These are phyloP conservation scores for Hydrozoanthus tunicans DNA, from an alignment of 64 coral and sea anemone species.

Conservation along the genomic window DNA sequence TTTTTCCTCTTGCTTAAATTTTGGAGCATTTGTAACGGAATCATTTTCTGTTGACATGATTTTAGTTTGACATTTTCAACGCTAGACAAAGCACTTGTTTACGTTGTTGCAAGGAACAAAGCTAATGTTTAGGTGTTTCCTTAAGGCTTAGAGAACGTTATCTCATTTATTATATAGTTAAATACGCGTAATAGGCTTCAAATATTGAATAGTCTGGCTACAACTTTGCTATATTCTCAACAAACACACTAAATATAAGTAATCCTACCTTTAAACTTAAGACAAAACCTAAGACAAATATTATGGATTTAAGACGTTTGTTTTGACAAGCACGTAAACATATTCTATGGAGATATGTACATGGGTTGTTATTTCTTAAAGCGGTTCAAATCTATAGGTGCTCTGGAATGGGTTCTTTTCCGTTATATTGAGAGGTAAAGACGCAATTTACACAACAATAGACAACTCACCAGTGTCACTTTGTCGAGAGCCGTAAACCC, in stretches of 20 bases:
- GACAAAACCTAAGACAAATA: not conserved
- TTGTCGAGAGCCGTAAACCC: not conserved
- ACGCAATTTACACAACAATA: not conserved
- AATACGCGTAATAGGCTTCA: not conserved
- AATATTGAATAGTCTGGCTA: not conserved
- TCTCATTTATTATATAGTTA: no score
- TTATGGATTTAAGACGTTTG: constrained; percentile 1
- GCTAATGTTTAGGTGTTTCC: no score
- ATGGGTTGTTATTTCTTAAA: no score
- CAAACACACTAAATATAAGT: not conserved
- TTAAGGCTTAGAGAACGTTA: no score
- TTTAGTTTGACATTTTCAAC: not conserved
- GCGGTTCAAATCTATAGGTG: not conserved
- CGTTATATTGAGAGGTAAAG: not conserved
- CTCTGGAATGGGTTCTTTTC: not conserved
- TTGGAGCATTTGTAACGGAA: not conserved
- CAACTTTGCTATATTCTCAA: not conserved
- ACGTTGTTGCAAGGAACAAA: not conserved
- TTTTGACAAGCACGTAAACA: constrained; percentile 8
- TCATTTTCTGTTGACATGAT: not conserved
- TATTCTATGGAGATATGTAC: not conserved
- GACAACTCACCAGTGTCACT: constrained; percentile 26
- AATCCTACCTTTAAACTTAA: not conserved
- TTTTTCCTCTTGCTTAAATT: no score
- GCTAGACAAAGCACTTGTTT: not conserved